A percentile compares a stretch with the other conserved stretches of the same genome.
These are phyloP conservation scores for Pogonus chalceus DNA, from an alignment of 1,140 invertebrate genomes.

Conservation along the genomic window DNA sequence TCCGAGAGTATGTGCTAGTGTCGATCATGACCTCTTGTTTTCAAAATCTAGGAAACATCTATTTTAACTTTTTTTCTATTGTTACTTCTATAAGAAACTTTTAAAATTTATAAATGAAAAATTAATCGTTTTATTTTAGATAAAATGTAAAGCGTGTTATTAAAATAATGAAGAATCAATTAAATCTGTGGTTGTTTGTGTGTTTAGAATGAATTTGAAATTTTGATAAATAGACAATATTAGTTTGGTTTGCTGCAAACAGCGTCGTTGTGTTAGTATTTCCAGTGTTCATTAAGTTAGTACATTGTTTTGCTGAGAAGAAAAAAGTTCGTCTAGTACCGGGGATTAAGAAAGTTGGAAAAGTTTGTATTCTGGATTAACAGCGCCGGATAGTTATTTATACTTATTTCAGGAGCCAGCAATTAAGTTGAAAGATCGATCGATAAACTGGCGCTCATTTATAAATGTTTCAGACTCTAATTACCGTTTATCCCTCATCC, in stretches of 20 bases:
- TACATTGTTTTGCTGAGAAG: background rate
- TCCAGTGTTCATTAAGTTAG: background rate
- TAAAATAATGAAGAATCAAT: too few species aligned
- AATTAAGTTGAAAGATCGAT: background rate
- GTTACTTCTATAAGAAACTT: too few species aligned
- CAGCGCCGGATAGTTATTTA: background rate
- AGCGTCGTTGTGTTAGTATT: background rate
- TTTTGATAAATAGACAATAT: too few species aligned
- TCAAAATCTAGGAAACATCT: too few species aligned
- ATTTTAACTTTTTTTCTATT: too few species aligned
- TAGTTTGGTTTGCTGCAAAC: too few species aligned
- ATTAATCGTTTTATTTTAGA: too few species aligned
- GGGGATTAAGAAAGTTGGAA: background rate
- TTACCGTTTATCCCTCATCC: background rate
- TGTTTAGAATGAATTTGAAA: too few species aligned
- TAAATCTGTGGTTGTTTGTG: too few species aligned
- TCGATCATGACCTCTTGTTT: too few species aligned
- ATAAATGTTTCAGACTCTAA: background rate
- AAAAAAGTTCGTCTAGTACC: background rate
- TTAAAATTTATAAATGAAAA: too few species aligned
- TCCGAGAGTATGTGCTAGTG: background rate
- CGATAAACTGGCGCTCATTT: background rate
- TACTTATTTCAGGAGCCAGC: background rate
- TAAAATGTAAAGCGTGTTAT: too few species aligned
- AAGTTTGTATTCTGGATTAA: slow-evolving; percentile 2